Base-by-base conservation (phyloP, 2,888 invertebrate species). In the Apamea anceps region DNA sequence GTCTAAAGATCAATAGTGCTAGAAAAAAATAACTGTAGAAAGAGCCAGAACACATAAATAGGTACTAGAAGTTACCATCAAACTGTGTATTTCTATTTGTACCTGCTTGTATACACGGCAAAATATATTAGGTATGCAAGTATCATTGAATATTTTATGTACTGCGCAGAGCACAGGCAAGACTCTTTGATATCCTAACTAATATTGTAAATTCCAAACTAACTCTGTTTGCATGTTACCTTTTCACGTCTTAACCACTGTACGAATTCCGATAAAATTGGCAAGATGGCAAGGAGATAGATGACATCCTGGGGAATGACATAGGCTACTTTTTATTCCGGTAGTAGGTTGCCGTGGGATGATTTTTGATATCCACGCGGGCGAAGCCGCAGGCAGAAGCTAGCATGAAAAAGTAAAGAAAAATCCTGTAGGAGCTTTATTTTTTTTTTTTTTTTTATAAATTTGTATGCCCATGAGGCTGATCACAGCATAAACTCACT, bases 1-100 rank as follows among this genome's bases (percentile, higher is more conserved):
- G 77, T 63, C 57, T 77, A n/a, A 48, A 77, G 66, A 81, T 74
- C 81, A 77, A 85, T 85, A 77, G n/a, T 54, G 15, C 54, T 71
- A n/a, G 28, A 72, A 71, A 66, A 67, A 80, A 51, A 48, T 28
- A 75, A 54, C 62, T 12, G 48, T 70, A 12, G 28, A 60, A 82
- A 76, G 15, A 10, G 0, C 37, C 54, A 13, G 60, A 37, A 37
- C 28, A 62, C 21, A 45, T 45, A 65, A n/a, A n/a, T n/a, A n/a
- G n/a, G 78, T 32, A 45, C 6, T 25, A 2, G 4, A 37, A 25
- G 8, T 21, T 7, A 45, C 10, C 32, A 13, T 54, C 15, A 15
- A 74, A n/a, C 32, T 65, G 21, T 54, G 54, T n/a, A n/a, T 72
- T 70, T 70, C 7, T 63, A 18, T 68, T 62, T 63, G 1, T 51